Percentiles rank a stretch among this genome's conserved stretches.
phyloP scores from a whole-genome alignment of 1,140 invertebrate species.

The Sipha flava region DNA sequence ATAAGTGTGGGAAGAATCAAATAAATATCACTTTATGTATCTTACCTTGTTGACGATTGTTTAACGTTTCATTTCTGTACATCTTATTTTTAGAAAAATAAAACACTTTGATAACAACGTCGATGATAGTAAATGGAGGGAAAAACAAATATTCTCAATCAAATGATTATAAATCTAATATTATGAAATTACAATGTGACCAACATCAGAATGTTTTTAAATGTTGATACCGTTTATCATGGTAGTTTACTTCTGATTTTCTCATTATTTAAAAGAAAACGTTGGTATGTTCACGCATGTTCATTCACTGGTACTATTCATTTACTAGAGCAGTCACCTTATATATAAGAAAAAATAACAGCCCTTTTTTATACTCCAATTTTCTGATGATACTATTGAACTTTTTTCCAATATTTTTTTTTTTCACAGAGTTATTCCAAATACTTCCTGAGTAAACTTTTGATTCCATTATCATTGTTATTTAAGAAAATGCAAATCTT shows the following conservation, averaged over 20 bases:
- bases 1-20: background rate
- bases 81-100: background rate
- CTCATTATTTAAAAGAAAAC: background rate
- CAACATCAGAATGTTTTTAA: background rate
- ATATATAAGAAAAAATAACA: no score
- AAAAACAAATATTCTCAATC: background rate
- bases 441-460: no score
- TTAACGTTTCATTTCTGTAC: background rate
- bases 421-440: no score
- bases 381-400: no score
- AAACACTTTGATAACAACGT: background rate
- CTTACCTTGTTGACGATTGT: background rate
- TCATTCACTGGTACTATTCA: background rate
- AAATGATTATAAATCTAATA: background rate
- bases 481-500: no score
- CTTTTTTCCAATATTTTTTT: no score
- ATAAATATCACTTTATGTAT: background rate
- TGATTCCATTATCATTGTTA: no score
- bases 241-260: background rate
- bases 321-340: background rate
- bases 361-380: no score
- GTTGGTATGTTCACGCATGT: background rate
- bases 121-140: background rate
- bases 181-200: background rate
- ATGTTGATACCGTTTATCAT: background rate